Evolutionary conservation across 2,113 vertebrate genomes (phyloP).

Genomic region (Camelus bactrianus): DNA sequence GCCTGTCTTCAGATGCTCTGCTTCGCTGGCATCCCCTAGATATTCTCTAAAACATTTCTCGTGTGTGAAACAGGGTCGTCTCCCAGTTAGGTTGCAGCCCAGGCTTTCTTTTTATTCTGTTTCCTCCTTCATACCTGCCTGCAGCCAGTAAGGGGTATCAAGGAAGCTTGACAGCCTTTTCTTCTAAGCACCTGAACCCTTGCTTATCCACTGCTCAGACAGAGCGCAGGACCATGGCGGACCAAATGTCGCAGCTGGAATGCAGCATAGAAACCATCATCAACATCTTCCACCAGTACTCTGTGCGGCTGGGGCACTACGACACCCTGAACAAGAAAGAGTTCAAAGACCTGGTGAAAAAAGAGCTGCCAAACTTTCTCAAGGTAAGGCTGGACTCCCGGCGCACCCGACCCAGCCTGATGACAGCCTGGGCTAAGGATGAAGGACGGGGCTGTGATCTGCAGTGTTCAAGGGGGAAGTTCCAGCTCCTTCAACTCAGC

Average conservation of each 20-base stretch:
- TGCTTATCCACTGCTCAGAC: background rate
- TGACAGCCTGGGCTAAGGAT: background rate
- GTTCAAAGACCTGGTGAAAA: conserved; percentile 4
- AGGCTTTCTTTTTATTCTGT: background rate
- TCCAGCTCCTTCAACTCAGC: background rate
- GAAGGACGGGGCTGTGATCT: background rate
- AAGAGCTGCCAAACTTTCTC: conserved; percentile 66
- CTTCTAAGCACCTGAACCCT: background rate
- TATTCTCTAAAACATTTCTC: background rate
- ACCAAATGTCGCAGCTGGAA: background rate
- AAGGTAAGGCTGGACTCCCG: conserved; percentile 63
- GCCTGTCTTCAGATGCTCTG: background rate
- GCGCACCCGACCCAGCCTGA: no score
- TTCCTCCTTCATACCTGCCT: no score
- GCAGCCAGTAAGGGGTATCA: background rate
- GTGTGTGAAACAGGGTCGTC: accelerated
- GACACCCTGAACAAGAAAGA: conserved; percentile 66
- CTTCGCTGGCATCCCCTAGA: background rate
- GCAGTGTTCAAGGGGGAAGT: background rate
- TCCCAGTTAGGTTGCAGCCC: background rate
- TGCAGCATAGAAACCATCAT: background rate
- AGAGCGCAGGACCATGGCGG: background rate
- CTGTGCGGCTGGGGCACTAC: accelerated
- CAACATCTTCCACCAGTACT: conserved; percentile 66
- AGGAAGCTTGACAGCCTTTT: background rate